Evolutionary conservation across 2,888 invertebrate species (phyloP), one percentile per base, ranked within the genome.

Genomic region (Timema cristinae): DNA sequence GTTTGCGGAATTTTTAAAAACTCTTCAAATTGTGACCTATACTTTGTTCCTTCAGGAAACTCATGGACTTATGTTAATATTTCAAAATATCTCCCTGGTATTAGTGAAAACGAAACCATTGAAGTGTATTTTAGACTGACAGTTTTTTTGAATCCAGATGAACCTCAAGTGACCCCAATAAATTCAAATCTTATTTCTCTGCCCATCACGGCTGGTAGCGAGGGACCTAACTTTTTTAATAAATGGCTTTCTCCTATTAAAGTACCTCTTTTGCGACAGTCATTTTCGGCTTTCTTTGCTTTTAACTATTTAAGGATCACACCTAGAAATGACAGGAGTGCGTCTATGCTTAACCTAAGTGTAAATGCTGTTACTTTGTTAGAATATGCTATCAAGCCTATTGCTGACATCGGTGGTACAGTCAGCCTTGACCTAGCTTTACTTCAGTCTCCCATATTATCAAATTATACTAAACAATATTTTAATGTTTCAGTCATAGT

Each of bases 361-460:
- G 88, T 88, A 6, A 84, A 85, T 2, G 86, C 87, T 76, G 85
- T 89, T 50, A 87, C 87, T 61, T 85, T 89, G 0, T 84, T 94
- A 69, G 87, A 89, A 75, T 93, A 94, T 79, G 85, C 86, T 71
- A 84, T 95, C 11, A 88, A 89, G 54, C 86, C 90, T 72, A 86
- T 90, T 48, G 84, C 87, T 72, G 95, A 95, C 78, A 89, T 91
- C 51, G 95, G 95, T 0, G 95, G 95, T 0, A 93, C 91, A 4
- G 79, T 94, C 32, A 86, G 88, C 0, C 86, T 93, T 75, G 90
- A 90, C 69, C 83, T 92, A 0, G 90, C 90, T 69, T 84, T 93
- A 79, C 85, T 90, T 77, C 88, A 87, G 80, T 87, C 84, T 76
- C 77, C 84, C 76, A 87, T 78, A 59, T 15, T 71, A 8, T 71